These are phyloP conservation scores for Bembecia ichneumoniformis DNA, from an alignment of 2,888 invertebrate species.

Conservation along the genomic window DNA sequence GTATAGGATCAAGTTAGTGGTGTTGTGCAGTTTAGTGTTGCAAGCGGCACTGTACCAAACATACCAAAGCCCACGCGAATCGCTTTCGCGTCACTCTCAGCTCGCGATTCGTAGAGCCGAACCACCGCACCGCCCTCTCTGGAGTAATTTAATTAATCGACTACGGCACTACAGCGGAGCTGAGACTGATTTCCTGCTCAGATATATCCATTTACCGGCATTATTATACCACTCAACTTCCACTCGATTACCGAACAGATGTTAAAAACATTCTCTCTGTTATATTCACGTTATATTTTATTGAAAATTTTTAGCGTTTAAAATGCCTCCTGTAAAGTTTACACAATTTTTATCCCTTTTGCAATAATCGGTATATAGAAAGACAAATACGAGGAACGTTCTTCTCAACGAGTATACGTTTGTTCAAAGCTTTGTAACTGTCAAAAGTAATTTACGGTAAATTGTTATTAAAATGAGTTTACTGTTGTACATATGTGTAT, in stretches of 20 bases:
- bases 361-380: too few relatives aligned
- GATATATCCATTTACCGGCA: slow-evolving; percentile 61
- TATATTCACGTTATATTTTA: too few relatives aligned
- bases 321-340: too few relatives aligned
- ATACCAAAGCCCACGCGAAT: neutral
- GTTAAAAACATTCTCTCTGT: slow-evolving; percentile 14
- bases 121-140: slow-evolving; percentile 19
- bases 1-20: slow-evolving; percentile 65
- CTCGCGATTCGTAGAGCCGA: neutral
- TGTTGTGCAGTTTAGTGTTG: slow-evolving; percentile 43
- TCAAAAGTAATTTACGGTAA: neutral
- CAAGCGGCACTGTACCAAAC: neutral
- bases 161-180: slow-evolving; percentile 46
- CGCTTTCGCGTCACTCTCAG: neutral
- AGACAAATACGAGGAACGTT: too few relatives aligned
- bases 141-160: slow-evolving; percentile 65
- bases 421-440: too few relatives aligned
- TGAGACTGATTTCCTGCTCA: slow-evolving; percentile 58
- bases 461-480: too few relatives aligned
- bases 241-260: slow-evolving; percentile 13
- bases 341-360: too few relatives aligned
- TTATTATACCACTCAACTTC: slow-evolving; percentile 53
- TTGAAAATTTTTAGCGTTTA: neutral
- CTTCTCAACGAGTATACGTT: too few relatives aligned
- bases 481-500: too few relatives aligned